Percentiles rank a stretch among this genome's conserved stretches.
These are phyloP conservation scores for Climacteris rufus DNA, from an alignment of 2,113 vertebrate genomes.

Conservation along the genomic window DNA sequence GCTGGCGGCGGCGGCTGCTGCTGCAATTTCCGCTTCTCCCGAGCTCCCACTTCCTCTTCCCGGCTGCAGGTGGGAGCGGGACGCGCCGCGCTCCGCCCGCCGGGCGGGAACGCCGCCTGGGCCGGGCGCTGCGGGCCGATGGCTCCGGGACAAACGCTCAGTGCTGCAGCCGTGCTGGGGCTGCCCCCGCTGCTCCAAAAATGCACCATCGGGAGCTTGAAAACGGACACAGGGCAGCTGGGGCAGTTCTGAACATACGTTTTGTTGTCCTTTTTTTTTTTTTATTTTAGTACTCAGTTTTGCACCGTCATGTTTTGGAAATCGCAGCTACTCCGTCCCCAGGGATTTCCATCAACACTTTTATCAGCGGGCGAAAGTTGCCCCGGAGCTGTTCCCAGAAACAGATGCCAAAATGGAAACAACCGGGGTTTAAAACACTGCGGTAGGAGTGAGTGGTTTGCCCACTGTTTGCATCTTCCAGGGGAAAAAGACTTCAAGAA, in stretches of 20 bases:
- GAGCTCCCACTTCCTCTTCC: constrained; percentile 68
- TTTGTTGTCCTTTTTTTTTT: not conserved
- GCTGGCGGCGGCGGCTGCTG: constrained; percentile 6
- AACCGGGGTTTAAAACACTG: accelerated
- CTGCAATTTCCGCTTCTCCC: constrained; percentile 78
- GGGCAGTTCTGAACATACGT: not conserved
- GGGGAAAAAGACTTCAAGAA: not conserved
- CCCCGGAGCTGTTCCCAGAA: accelerated
- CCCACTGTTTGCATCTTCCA: accelerated
- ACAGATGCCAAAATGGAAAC: not conserved
- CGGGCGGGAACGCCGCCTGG: no score
- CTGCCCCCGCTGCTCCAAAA: not conserved
- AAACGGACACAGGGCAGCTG: not conserved
- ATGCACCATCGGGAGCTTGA: not conserved
- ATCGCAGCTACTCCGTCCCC: accelerated
- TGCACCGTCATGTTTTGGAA: not conserved
- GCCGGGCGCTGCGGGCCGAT: no score
- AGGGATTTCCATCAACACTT: not conserved
- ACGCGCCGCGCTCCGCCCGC: not conserved
- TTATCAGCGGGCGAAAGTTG: not conserved
- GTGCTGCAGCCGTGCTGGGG: no score
- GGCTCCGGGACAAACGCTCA: no score
- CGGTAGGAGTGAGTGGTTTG: accelerated
- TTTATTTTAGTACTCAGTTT: not conserved
- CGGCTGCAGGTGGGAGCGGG: constrained; percentile 52